Evolutionary conservation across 2,888 invertebrate species (phyloP).

Genomic region (Busseola fusca): DNA sequence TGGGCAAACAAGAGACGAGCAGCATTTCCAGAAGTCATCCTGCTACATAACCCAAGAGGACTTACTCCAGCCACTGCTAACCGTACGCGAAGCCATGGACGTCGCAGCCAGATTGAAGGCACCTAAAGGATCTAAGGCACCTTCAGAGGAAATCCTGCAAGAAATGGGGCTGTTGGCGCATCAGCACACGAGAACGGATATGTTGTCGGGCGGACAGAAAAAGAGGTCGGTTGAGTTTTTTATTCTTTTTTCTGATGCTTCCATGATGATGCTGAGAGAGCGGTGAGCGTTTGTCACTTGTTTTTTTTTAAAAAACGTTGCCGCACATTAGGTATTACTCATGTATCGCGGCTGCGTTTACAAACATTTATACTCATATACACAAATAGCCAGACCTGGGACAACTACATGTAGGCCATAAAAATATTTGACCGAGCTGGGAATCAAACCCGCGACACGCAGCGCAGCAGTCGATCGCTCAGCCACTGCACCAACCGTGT

Average conservation of each 20-base stretch:
- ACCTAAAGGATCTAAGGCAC: constrained; percentile 84
- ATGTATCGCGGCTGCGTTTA: too few species aligned
- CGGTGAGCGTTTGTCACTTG: neutral
- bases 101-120: constrained; percentile 93
- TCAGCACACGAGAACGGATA: constrained; percentile 90
- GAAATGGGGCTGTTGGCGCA: constrained; percentile 91
- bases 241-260: neutral
- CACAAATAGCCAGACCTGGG: too few species aligned
- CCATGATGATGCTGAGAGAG: neutral
- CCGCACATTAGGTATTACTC: too few species aligned
- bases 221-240: constrained; percentile 85
- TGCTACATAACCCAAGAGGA: constrained; percentile 96
- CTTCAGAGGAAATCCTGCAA: constrained; percentile 88
- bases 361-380: too few species aligned
- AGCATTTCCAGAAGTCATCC: constrained; percentile 91
- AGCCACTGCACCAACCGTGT: too few species aligned
- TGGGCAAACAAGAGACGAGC: constrained; percentile 90
- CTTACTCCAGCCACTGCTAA: constrained; percentile 92
- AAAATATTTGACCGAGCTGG: too few species aligned
- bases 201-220: constrained; percentile 93
- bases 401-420: too few species aligned
- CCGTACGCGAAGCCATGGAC: constrained; percentile 93
- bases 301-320: too few species aligned
- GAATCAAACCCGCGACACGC: too few species aligned
- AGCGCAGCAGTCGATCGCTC: too few species aligned